Evolutionary conservation across 2,797 vertebrate genomes (phyloP).

Genomic region (Aldrovandia affinis): DNA sequence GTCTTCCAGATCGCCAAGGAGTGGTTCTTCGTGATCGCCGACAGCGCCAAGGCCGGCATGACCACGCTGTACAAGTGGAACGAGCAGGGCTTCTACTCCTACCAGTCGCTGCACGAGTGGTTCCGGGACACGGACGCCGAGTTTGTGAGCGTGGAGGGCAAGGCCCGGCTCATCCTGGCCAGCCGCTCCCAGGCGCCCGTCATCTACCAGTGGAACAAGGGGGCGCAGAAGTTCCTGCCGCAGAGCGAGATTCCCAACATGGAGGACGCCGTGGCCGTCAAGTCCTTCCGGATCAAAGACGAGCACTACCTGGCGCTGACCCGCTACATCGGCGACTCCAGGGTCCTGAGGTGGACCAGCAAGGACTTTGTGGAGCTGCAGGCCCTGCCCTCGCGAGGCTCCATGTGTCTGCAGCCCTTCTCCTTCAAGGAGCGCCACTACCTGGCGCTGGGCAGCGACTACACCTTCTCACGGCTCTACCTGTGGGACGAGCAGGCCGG

Average conservation of each 20-base stretch:
- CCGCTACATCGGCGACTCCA: conserved; percentile 95
- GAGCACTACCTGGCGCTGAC: conserved; percentile 87
- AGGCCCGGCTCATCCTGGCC: conserved; percentile 86
- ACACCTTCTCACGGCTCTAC: conserved; percentile 95
- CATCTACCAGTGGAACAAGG: conserved; percentile 94
- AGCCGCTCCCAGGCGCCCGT: conserved; percentile 91
- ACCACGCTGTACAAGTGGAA: conserved; percentile 97
- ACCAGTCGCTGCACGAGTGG: conserved; percentile 96
- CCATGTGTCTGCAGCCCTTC: conserved; percentile 94
- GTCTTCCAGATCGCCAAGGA: conserved; percentile 89
- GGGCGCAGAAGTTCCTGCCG: conserved; percentile 84
- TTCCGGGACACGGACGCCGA: conserved; percentile 94
- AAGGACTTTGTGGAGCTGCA: conserved; percentile 92
- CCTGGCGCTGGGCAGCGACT: conserved; percentile 94
- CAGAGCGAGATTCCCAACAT: conserved; percentile 86
- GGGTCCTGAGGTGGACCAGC: conserved; percentile 89
- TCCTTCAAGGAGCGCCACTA: conserved; percentile 86
- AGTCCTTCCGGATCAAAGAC: conserved; percentile 84
- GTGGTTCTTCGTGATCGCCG: conserved; percentile 92
- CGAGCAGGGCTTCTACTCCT: conserved; percentile 90
- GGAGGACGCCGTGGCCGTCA: conserved; percentile 90
- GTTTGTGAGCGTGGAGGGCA: conserved; percentile 86
- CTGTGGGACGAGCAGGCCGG: conserved; percentile 88
- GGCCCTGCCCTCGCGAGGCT: conserved; percentile 92
- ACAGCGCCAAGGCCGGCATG: conserved; percentile 95